Evolutionary conservation across 2,113 vertebrate species (phyloP).

Genomic region (Pteruthius melanotis): DNA sequence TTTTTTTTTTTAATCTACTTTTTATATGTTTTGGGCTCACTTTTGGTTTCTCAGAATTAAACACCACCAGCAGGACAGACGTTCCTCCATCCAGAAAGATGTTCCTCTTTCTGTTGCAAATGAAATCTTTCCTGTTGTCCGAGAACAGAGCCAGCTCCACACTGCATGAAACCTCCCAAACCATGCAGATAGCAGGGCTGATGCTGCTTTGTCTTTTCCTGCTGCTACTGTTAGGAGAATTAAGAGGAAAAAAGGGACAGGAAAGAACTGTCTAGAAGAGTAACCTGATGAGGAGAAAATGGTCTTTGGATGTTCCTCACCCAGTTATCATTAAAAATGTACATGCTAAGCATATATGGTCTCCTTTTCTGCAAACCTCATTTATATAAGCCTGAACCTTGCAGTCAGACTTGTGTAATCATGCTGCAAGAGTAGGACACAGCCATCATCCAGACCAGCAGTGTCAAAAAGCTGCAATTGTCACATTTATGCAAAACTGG

Average conservation of each 20-base stretch:
- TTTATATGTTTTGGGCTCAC: background rate
- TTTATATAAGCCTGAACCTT: background rate
- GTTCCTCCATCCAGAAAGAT: too few relatives aligned
- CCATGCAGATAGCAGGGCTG: background rate
- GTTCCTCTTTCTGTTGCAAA: background rate
- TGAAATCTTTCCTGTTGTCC: background rate
- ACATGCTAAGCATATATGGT: accelerated
- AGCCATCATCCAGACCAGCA: background rate
- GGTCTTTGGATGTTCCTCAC: background rate
- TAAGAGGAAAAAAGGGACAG: background rate
- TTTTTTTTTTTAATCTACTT: background rate
- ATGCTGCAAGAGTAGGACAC: background rate
- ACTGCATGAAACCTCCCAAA: background rate
- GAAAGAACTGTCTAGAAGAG: background rate
- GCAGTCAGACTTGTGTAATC: background rate
- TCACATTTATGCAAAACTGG: background rate
- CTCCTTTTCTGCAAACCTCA: background rate
- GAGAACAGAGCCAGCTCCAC: background rate
- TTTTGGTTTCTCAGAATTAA: background rate
- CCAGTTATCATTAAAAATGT: background rate
- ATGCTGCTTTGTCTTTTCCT: background rate
- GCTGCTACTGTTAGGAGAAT: background rate
- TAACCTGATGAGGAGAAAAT: background rate
- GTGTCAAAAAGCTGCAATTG: background rate
- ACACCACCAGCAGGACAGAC: background rate